Evolutionary conservation across 2,888 invertebrate genomes (phyloP).

Genomic region (Folsomia manolachei): DNA sequence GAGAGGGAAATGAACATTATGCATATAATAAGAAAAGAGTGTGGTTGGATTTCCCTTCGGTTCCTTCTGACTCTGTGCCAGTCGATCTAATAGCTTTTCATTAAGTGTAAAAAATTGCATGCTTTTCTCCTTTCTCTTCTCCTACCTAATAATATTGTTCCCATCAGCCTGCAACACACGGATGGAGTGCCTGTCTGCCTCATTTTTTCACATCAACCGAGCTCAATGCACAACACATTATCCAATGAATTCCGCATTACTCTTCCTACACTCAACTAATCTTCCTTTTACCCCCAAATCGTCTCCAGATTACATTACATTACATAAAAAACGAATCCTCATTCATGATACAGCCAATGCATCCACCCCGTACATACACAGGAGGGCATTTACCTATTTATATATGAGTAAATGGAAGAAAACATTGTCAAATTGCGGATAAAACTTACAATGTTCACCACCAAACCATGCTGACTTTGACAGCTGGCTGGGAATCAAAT

Average conservation of each 20-base stretch:
- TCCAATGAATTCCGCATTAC: conserved; percentile 22
- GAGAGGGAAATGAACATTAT: neutral
- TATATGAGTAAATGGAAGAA: neutral
- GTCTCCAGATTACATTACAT: neutral
- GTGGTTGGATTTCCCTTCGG: neutral
- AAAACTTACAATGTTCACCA: no score
- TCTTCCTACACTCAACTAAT: conserved; percentile 15
- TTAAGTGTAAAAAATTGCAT: conserved; percentile 48
- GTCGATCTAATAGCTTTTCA: conserved; percentile 46
- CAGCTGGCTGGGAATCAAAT: neutral
- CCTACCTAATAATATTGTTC: conserved; percentile 22
- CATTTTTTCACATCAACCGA: conserved; percentile 33
- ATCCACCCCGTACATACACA: neutral
- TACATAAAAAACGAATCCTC: neutral
- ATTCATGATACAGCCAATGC: neutral
- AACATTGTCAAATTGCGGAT: no score
- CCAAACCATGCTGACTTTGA: neutral
- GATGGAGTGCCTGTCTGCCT: neutral
- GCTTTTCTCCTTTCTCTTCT: conserved; percentile 22
- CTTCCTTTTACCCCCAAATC: conserved; percentile 5
- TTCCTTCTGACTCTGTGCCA: conserved; percentile 19
- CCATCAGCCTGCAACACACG: neutral
- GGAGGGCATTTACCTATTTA: neutral
- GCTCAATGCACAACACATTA: conserved; percentile 29
- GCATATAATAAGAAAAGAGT: no score